Conservation (phyloP, 2,113 vertebrate species). For the Elephantulus edwardii region DNA sequence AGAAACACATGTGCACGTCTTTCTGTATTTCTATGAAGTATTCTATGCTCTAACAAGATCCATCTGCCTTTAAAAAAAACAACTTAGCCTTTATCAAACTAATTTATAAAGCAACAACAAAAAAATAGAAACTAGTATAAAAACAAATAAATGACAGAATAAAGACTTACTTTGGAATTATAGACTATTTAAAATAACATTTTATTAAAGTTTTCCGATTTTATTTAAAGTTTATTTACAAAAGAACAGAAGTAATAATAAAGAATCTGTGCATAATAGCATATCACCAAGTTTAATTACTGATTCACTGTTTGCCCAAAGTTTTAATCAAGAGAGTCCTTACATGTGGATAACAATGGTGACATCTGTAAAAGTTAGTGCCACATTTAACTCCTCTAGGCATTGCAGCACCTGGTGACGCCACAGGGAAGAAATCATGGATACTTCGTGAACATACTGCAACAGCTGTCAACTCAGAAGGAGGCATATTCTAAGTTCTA, state of each 20-base stretch:
- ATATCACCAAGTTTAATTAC: slow-evolving; percentile 80
- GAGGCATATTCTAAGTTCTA: slow-evolving; percentile 73
- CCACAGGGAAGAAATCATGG: slow-evolving; percentile 79
- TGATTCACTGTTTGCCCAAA: slow-evolving; percentile 70
- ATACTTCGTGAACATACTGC: slow-evolving; percentile 76
- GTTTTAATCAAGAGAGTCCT: slow-evolving; percentile 78
- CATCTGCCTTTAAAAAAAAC: background rate
- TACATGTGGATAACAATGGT: slow-evolving; percentile 75
- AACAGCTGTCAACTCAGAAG: slow-evolving; percentile 83
- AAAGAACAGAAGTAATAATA: background rate
- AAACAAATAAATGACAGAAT: background rate
- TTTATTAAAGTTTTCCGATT: background rate
- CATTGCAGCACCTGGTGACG: slow-evolving; percentile 81
- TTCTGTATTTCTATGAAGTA: no score
- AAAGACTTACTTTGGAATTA: background rate
- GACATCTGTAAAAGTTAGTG: slow-evolving; percentile 83
- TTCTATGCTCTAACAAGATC: background rate
- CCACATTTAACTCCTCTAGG: slow-evolving; percentile 77
- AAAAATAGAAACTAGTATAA: background rate
- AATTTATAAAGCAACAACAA: background rate
- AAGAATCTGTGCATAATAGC: slow-evolving; percentile 36
- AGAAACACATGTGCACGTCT: background rate
- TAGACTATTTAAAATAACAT: background rate
- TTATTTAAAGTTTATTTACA: slow-evolving; percentile 53
- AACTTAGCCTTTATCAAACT: background rate